phyloP scores from a whole-genome alignment of 1,140 invertebrate species.

The Orussus abietinus region DNA sequence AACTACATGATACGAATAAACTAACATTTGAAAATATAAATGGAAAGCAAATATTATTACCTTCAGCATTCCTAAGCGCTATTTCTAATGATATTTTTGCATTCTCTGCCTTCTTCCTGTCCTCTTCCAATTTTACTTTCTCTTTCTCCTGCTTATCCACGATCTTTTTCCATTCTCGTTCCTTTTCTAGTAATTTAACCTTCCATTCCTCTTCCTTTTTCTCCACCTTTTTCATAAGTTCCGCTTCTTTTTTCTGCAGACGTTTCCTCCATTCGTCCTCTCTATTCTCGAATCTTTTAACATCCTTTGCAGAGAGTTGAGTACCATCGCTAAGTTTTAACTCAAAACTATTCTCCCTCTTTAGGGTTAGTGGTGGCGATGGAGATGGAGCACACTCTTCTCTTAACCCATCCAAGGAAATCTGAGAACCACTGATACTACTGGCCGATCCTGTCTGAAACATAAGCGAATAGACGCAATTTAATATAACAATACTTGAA shows the following conservation, averaged over 20 bases:
- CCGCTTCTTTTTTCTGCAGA: constrained; percentile 57
- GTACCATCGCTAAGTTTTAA: constrained; percentile 42
- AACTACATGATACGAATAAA: too few species aligned
- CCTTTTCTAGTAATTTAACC: constrained; percentile 56
- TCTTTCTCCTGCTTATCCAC: constrained; percentile 57
- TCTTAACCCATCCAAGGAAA: constrained; percentile 43
- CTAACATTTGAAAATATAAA: too few species aligned
- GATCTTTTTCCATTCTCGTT: constrained; percentile 63
- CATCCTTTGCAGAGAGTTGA: constrained; percentile 46
- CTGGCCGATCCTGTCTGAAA: constrained; percentile 57
- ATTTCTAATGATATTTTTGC: constrained; percentile 61
- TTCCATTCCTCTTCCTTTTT: constrained; percentile 54
- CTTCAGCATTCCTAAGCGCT: constrained; percentile 63
- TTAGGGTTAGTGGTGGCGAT: constrained; percentile 26
- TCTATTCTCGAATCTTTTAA: constrained; percentile 46
- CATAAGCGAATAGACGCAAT: too few species aligned
- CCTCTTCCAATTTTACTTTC: constrained; percentile 56
- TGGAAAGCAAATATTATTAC: constrained; percentile 36
- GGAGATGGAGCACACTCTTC: constrained; percentile 38
- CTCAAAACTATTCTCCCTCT: constrained; percentile 42
- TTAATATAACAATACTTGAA: too few species aligned
- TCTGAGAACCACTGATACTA: constrained; percentile 57
- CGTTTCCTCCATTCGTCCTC: constrained; percentile 56
- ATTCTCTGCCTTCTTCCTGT: constrained; percentile 57
- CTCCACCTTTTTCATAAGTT: constrained; percentile 59